Conservation (phyloP, 2,888 invertebrate species). For the Metellina segmentata region DNA sequence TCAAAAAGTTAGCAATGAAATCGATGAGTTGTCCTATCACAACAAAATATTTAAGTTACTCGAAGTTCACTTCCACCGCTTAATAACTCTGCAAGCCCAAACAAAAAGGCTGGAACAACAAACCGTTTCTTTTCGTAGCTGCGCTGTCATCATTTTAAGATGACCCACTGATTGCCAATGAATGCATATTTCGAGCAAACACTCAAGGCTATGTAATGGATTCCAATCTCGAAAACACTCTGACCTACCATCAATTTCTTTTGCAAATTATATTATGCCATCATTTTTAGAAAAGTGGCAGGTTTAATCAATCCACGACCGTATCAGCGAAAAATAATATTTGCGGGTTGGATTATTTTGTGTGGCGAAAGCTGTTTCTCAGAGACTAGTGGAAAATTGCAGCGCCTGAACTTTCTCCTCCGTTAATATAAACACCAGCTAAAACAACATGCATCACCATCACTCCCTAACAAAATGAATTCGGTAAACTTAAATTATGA, state of each 20-base stretch:
- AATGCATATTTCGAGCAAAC: no score
- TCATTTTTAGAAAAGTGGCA: not conserved
- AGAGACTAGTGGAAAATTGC: not conserved
- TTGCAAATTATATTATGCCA: not conserved
- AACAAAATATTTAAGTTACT: no score
- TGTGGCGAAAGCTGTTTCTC: not conserved
- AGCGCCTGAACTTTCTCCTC: not conserved
- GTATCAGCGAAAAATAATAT: not conserved
- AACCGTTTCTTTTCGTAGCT: no score
- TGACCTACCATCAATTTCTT: not conserved
- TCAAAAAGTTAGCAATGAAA: no score
- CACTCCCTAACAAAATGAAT: not conserved
- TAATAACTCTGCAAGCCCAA: no score
- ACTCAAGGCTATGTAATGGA: no score
- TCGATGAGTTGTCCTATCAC: no score
- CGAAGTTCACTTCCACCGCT: no score
- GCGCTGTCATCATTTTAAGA: no score
- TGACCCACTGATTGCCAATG: no score
- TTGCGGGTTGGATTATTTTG: not conserved
- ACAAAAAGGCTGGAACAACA: no score
- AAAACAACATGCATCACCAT: not conserved
- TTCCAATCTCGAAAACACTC: not conserved
- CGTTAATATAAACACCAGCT: not conserved
- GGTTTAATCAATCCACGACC: not conserved
- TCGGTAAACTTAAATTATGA: not conserved